phyloP scores from a whole-genome alignment of 1,140 invertebrate genomes.

The Drosophila biarmipes region DNA sequence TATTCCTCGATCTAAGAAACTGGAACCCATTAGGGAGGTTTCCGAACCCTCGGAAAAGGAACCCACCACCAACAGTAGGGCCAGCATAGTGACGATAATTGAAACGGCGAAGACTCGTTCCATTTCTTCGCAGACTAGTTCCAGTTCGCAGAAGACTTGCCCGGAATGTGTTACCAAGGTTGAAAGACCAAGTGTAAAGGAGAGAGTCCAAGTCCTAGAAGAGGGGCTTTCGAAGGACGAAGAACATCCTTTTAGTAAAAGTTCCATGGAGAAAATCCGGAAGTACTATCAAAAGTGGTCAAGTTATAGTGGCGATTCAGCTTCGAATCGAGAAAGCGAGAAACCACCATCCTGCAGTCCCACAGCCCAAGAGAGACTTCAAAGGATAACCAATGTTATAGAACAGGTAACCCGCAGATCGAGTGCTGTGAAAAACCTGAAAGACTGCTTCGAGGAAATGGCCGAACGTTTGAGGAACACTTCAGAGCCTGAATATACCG shows the following conservation, averaged over 20 bases:
- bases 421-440: conserved; percentile 7
- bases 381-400: background rate
- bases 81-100: background rate
- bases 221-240: background rate
- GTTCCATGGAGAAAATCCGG: background rate
- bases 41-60: conserved; percentile 14
- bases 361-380: background rate
- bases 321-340: background rate
- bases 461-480: background rate
- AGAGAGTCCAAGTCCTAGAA: conserved; percentile 5
- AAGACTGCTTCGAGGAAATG: conserved; percentile 29
- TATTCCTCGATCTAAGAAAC: background rate
- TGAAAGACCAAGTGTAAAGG: background rate
- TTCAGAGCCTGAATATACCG: background rate
- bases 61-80: background rate
- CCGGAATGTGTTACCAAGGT: background rate
- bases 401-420: background rate
- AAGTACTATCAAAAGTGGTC: too few relatives aligned
- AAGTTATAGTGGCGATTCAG: background rate
- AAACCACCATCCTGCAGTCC: background rate
- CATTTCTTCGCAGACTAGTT: background rate
- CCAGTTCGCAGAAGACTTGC: background rate
- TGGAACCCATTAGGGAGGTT: conserved; percentile 20
- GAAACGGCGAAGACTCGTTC: too few relatives aligned
- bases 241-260: background rate